Evolutionary conservation across 92 coral and sea anemone genomes (phyloP).

Genomic region (Micromussa lordhowensis): DNA sequence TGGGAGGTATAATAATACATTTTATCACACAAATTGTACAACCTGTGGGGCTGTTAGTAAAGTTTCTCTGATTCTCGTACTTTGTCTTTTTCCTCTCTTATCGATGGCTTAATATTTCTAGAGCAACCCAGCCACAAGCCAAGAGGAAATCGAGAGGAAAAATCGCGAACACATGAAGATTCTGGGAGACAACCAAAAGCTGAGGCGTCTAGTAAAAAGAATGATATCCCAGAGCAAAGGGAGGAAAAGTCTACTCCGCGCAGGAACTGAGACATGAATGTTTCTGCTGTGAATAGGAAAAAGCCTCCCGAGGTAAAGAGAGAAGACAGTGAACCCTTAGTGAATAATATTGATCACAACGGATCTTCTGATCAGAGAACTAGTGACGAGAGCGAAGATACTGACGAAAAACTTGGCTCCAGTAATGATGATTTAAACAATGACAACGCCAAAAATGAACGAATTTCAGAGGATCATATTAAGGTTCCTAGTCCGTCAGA

Average conservation of each 20-base stretch:
- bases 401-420: slow-evolving; percentile 53
- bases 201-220: slow-evolving; percentile 1
- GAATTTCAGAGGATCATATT: slow-evolving; percentile 18
- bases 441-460: slow-evolving; percentile 15
- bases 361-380: slow-evolving; percentile 50
- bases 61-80: background rate
- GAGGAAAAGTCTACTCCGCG: slow-evolving; percentile 5
- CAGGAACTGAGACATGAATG: slow-evolving; percentile 21
- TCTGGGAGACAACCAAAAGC: slow-evolving; percentile 17
- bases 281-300: slow-evolving; percentile 20
- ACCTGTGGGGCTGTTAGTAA: background rate
- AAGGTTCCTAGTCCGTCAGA: slow-evolving; percentile 15
- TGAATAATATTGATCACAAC: slow-evolving; percentile 37
- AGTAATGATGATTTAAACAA: slow-evolving; percentile 42
- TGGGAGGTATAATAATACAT: too few relatives aligned
- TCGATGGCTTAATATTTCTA: background rate
- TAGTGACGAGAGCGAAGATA: slow-evolving; percentile 48
- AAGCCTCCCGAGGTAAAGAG: slow-evolving; percentile 21
- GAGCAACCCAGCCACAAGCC: slow-evolving; percentile 16
- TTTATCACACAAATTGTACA: too few relatives aligned
- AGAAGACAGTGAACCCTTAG: slow-evolving; percentile 23
- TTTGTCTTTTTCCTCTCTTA: background rate
- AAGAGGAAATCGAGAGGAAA: slow-evolving; percentile 34
- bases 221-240: background rate
- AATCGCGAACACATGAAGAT: slow-evolving; percentile 6